These are phyloP conservation scores for Psococerastis gibbosa DNA, from an alignment of 2,888 invertebrate species.

Conservation along the genomic window DNA sequence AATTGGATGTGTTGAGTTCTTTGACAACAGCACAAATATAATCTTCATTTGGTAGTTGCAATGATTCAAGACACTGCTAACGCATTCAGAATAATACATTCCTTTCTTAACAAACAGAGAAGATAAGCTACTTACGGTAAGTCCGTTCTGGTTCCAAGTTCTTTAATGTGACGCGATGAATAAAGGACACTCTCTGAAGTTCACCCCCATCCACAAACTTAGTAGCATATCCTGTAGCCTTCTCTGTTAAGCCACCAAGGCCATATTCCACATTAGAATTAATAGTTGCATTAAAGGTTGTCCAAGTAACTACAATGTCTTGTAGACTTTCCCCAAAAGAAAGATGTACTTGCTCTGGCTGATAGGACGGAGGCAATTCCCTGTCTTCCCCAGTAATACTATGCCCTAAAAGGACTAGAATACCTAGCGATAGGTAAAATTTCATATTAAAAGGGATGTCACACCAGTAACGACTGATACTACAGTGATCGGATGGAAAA, in stretches of 20 bases:
- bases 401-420: too few relatives aligned
- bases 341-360: conserved; percentile 49
- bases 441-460: too few relatives aligned
- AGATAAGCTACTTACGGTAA: conserved; percentile 32
- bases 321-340: conserved; percentile 42
- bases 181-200: conserved; percentile 43
- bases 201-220: conserved; percentile 58
- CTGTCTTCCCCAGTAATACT: too few relatives aligned
- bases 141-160: conserved; percentile 39
- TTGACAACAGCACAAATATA: too few relatives aligned
- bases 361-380: conserved; percentile 26
- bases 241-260: conserved; percentile 32
- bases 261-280: conserved; percentile 59
- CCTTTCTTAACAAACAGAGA: neutral
- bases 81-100: neutral
- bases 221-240: conserved; percentile 34
- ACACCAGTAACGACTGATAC: too few relatives aligned
- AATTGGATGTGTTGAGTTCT: too few relatives aligned
- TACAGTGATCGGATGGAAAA: too few relatives aligned
- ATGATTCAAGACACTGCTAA: neutral
- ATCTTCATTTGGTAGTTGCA: too few relatives aligned
- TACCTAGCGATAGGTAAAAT: too few relatives aligned
- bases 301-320: conserved; percentile 68
- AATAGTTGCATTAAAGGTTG: conserved; percentile 46
- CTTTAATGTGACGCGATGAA: conserved; percentile 50